phyloP scores from a whole-genome alignment of 2,888 invertebrate genomes.

The Laothoe populi region DNA sequence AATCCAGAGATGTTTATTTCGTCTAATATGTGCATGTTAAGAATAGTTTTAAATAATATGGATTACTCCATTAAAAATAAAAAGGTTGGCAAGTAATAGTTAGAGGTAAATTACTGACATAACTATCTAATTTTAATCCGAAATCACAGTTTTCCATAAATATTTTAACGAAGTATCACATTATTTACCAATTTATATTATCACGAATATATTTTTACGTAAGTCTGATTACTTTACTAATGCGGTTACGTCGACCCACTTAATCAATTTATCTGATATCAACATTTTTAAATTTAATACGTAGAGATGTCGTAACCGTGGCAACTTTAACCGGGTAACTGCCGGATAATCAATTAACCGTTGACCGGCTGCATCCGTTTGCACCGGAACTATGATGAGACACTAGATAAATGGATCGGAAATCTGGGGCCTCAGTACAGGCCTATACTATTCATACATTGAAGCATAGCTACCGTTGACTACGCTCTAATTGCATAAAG shows the following conservation, averaged over 20 bases:
- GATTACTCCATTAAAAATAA: too few relatives aligned
- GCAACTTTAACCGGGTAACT: slow-evolving; percentile 19
- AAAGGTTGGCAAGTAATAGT: too few relatives aligned
- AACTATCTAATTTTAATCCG: too few relatives aligned
- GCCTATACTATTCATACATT: slow-evolving; percentile 22
- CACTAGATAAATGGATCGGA: slow-evolving; percentile 73
- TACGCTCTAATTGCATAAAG: neutral
- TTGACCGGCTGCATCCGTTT: slow-evolving; percentile 78
- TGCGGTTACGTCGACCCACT: neutral
- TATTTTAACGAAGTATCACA: too few relatives aligned
- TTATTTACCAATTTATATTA: too few relatives aligned
- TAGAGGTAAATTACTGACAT: too few relatives aligned
- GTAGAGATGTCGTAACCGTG: slow-evolving; percentile 10
- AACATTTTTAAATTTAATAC: neutral
- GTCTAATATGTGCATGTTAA: too few relatives aligned
- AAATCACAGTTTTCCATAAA: too few relatives aligned
- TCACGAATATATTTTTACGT: too few relatives aligned
- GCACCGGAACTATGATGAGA: slow-evolving; percentile 74
- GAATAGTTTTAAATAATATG: too few relatives aligned
- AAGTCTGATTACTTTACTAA: too few relatives aligned
- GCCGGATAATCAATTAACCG: slow-evolving; percentile 77
- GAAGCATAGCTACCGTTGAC: neutral
- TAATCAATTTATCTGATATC: neutral
- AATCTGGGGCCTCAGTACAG: slow-evolving; percentile 46
- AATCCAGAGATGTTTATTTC: too few relatives aligned